Percentiles rank a stretch among this genome's conserved stretches.
phyloP scores from a whole-genome alignment of 2,797 vertebrate species.

The Kryptopterus vitreolus region DNA sequence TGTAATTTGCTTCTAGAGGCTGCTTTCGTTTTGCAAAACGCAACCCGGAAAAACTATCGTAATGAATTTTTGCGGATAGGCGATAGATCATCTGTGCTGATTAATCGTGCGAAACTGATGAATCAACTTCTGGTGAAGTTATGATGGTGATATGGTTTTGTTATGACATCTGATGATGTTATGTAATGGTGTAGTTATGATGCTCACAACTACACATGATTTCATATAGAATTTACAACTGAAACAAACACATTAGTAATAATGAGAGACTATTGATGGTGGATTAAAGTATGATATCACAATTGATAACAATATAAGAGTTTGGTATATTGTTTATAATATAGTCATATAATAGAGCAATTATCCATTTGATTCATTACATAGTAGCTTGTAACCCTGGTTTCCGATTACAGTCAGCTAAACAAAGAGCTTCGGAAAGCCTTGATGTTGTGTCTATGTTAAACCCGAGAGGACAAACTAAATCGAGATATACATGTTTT shows the following conservation, averaged over 20 bases:
- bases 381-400: background rate
- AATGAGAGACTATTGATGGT: background rate
- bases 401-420: background rate
- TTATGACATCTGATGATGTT: no score
- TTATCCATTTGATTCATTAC: background rate
- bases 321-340: background rate
- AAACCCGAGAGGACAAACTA: background rate
- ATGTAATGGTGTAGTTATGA: no score
- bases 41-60: no score
- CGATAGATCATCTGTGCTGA: no score
- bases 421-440: background rate
- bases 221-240: background rate
- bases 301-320: background rate
- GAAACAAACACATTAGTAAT: background rate
- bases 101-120: no score
- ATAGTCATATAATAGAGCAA: background rate
- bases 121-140: no score
- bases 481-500: slow-evolving; percentile 9
- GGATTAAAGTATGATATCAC: background rate
- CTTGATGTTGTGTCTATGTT: slow-evolving; percentile 9
- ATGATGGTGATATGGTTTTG: no score
- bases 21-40: no score
- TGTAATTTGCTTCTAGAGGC: no score
- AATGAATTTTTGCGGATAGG: no score
- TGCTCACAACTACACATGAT: background rate